These are phyloP conservation scores for Galaxea fascicularis DNA, from an alignment of 92 coral and sea anemone species.

Conservation along the genomic window DNA sequence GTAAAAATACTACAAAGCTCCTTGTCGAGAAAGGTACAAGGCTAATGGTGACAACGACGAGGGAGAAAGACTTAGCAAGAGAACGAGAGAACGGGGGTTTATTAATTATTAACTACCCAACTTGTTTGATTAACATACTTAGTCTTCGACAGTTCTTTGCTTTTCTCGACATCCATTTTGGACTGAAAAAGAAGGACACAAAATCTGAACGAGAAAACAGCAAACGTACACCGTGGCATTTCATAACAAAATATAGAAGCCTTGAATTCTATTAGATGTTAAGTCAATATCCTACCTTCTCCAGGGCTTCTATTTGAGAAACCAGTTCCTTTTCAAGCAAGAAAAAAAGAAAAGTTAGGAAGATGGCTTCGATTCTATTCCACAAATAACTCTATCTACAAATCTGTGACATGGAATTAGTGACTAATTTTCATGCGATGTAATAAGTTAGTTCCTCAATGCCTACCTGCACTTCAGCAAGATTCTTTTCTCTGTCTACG, in stretches of 20 bases:
- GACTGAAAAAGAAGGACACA: slow-evolving; percentile 42
- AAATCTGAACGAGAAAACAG: not conserved
- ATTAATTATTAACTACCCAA: not conserved
- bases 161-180: slow-evolving; percentile 67
- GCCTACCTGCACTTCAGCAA: slow-evolving; percentile 87
- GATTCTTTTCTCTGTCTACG: slow-evolving; percentile 68
- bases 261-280: not conserved
- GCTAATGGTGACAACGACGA: no score
- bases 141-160: slow-evolving; percentile 55
- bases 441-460: not conserved
- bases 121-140: slow-evolving; percentile 50
- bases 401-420: not conserved
- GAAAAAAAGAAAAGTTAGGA: not conserved
- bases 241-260: not conserved
- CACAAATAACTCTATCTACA: no score
- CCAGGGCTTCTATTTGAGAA: slow-evolving; percentile 66
- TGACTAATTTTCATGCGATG: not conserved
- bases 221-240: not conserved
- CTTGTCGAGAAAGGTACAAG: no score
- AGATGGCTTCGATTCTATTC: not conserved
- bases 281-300: slow-evolving; percentile 65
- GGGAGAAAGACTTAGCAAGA: no score
- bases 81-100: no score
- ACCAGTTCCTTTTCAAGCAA: slow-evolving; percentile 66
- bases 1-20: no score